Conservation (phyloP, 2,888 invertebrate genomes). For the Orthosia gothica region DNA sequence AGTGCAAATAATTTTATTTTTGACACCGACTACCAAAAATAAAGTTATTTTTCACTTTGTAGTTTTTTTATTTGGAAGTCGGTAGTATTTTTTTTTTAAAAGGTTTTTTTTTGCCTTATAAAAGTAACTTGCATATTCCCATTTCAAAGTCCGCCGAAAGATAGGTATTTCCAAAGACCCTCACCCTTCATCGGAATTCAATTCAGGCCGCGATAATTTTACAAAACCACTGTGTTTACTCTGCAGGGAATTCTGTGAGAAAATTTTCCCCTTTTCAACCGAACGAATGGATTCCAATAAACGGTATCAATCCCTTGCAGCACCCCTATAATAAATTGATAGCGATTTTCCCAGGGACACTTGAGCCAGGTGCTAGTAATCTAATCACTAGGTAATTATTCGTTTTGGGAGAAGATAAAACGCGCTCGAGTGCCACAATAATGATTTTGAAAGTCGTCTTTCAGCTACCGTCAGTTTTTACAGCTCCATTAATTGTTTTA, state of each 20-base stretch:
- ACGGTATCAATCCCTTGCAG: slow-evolving; percentile 64
- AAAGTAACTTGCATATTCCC: neutral
- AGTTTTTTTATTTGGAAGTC: too few relatives aligned
- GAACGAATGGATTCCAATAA: slow-evolving; percentile 60
- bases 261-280: slow-evolving; percentile 65
- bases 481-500: slow-evolving; percentile 88
- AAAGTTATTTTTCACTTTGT: too few relatives aligned
- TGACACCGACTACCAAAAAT: too few relatives aligned
- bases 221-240: slow-evolving; percentile 58
- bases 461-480: slow-evolving; percentile 84
- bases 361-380: slow-evolving; percentile 76
- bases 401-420: slow-evolving; percentile 72
- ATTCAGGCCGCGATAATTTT: slow-evolving; percentile 44
- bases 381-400: slow-evolving; percentile 69
- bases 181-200: slow-evolving; percentile 54
- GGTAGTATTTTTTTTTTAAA: too few relatives aligned
- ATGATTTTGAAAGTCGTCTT: slow-evolving; percentile 74
- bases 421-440: slow-evolving; percentile 74
- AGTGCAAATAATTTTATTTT: too few relatives aligned
- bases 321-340: slow-evolving; percentile 53
- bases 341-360: slow-evolving; percentile 77
- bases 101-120: neutral
- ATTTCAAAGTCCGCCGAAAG: neutral
- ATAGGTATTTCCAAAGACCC: neutral
- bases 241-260: slow-evolving; percentile 63